Evolutionary conservation across 2,797 vertebrate species (phyloP), one percentile per base, ranked within the genome.

Genomic region (Tiaroga cobitis): DNA sequence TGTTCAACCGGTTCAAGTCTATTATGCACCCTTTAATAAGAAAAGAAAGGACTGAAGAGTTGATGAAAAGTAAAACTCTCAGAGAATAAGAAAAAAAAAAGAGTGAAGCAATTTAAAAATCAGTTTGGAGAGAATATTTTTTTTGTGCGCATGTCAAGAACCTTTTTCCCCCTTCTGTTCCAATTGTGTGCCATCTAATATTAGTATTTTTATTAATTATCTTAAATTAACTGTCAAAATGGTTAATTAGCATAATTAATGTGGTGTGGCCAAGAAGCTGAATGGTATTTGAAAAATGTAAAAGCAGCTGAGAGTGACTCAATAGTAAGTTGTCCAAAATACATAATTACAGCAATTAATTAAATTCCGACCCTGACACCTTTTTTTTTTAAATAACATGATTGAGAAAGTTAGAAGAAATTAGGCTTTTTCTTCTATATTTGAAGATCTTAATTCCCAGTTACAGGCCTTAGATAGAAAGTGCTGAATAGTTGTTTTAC

Each of bases 201-300:
- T 95, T 94, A 95, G 93, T 93, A 93, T 94, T 94, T 93, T 91
- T 94, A 95, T 95, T 94, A 94, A 95, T 95, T 93, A 95, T 93
- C 89, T 92, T 91, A 93, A 95, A 95, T 95, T 90, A 95, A 93
- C 92, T 94, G 94, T 94, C 94, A 94, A 77, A 92, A 92, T 91
- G 89, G 90, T 92, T 94, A 94, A 95, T 96, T 95, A 95, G 90
- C 88, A 92, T 94, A 94, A 95, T 94, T 94, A 94, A 96, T 95
- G 91, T 91, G 91, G 91, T 92, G 90, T 92, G 91, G 89, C 88
- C 90, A 88, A 91, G 89, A 77, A 89, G 83, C 91, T 92, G 92
- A 91, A 90, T 88, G 89, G 89, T 90, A 90, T 91, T 91, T 94
- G 92, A 95, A 93, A 93, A 94, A 95, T 94, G 88, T 92, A 89